Conservation (phyloP, 2,888 invertebrate species). For the Limnephilus auricula region DNA sequence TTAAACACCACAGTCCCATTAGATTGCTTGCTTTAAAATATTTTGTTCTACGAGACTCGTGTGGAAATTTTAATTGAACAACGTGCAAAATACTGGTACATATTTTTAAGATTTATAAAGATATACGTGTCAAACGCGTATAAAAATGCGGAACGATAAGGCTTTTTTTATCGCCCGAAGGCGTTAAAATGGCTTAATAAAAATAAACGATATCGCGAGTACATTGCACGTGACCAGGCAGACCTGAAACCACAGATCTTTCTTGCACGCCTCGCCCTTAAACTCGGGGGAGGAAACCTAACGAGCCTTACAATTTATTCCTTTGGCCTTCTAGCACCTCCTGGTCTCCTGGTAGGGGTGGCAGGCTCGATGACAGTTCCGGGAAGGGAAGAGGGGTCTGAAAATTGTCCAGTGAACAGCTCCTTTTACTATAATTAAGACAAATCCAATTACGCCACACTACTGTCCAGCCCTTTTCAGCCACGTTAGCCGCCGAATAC, state of each 20-base stretch:
- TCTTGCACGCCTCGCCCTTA: slow-evolving; percentile 19
- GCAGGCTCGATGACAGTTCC: slow-evolving; percentile 34
- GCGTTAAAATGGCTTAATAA: not conserved
- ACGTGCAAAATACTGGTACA: not conserved
- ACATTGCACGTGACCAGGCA: not conserved
- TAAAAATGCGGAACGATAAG: not conserved
- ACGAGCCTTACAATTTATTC: slow-evolving; percentile 38
- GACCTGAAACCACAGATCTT: slow-evolving; percentile 9
- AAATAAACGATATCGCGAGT: not conserved
- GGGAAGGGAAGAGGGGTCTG: not conserved
- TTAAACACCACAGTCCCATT: too few relatives aligned
- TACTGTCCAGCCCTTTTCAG: slow-evolving; percentile 50
- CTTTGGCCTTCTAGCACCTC: not conserved
- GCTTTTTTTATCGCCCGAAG: not conserved
- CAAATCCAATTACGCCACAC: slow-evolving; percentile 62
- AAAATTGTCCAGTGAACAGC: slow-evolving; percentile 41
- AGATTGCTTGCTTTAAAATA: too few relatives aligned
- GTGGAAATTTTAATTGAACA: not conserved
- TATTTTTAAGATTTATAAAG: not conserved
- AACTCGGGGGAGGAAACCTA: slow-evolving; percentile 27
- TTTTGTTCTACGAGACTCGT: not conserved
- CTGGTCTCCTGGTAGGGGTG: slow-evolving; percentile 17
- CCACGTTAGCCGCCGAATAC: slow-evolving; percentile 15
- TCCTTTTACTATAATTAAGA: slow-evolving; percentile 62
- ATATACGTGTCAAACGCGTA: not conserved